Evolutionary conservation across 2,113 vertebrate genomes (phyloP).

Genomic region (Struthidea cinerea): DNA sequence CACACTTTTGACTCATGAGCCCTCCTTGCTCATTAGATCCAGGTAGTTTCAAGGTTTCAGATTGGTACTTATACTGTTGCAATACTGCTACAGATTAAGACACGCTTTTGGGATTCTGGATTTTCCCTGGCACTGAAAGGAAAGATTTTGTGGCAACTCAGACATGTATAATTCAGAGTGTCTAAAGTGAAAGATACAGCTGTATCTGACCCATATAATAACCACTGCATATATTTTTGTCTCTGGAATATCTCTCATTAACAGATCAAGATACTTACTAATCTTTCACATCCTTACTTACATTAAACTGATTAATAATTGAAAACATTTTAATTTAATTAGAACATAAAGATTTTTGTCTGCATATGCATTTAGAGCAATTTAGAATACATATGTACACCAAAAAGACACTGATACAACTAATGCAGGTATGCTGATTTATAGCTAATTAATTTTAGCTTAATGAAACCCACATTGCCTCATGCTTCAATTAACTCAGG

Average conservation of each 20-base stretch:
- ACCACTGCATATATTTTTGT: background rate
- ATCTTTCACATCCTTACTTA: background rate
- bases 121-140: background rate
- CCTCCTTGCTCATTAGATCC: background rate
- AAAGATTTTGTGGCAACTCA: background rate
- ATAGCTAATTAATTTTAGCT: background rate
- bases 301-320: background rate
- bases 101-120: background rate
- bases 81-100: background rate
- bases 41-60: background rate
- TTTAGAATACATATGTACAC: background rate
- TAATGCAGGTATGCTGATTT: background rate
- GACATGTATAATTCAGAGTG: background rate
- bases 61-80: background rate
- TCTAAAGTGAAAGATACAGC: background rate
- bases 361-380: background rate
- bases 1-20: background rate
- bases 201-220: background rate
- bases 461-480: background rate
- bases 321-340: background rate
- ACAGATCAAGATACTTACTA: background rate
- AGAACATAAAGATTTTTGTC: background rate
- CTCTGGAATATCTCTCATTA: background rate
- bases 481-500: background rate
- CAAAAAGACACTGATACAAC: background rate